These are phyloP conservation scores for Myripristis jacobus DNA, from an alignment of 2,797 vertebrate genomes.

Conservation along the genomic window DNA sequence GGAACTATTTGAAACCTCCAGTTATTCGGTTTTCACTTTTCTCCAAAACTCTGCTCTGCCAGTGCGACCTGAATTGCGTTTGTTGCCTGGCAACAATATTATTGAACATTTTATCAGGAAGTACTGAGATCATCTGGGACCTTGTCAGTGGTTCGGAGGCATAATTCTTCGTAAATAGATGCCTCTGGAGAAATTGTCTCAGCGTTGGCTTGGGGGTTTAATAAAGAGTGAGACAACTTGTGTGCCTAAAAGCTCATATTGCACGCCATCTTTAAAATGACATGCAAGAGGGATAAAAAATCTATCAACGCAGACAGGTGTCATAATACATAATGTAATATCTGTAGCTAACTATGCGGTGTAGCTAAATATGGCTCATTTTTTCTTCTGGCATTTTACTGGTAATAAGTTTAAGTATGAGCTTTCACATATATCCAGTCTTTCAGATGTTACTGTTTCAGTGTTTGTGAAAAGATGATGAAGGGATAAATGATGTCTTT, in stretches of 20 bases:
- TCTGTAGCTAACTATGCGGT: conserved; percentile 22
- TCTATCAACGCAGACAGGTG: conserved; percentile 43
- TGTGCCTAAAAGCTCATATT: conserved; percentile 58
- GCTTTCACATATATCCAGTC: conserved; percentile 29
- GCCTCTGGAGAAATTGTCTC: conserved; percentile 55
- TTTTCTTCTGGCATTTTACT: conserved; percentile 5
- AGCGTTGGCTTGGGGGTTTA: conserved; percentile 56
- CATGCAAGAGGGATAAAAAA: conserved; percentile 51
- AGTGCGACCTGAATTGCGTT: conserved; percentile 41
- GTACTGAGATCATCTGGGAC: conserved; percentile 67
- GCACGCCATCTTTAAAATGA: conserved; percentile 45
- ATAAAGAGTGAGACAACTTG: conserved; percentile 55
- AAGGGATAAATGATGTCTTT: conserved; percentile 12
- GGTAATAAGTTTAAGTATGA: conserved; percentile 34
- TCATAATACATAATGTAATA: conserved; percentile 45
- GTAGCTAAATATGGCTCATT: conserved; percentile 28
- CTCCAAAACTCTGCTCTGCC: conserved; percentile 30
- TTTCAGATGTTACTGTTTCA: conserved; percentile 36
- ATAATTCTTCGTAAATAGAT: conserved; percentile 73
- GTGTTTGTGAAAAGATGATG: conserved; percentile 43
- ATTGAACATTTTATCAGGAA: conserved; percentile 74
- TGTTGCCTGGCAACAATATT: conserved; percentile 71
- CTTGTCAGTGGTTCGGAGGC: conserved; percentile 61
- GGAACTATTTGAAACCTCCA: conserved; percentile 35
- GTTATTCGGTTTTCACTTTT: conserved; percentile 46